Base-by-base conservation (phyloP, 2,797 vertebrate species). In the Pachyuromys duprasi region DNA sequence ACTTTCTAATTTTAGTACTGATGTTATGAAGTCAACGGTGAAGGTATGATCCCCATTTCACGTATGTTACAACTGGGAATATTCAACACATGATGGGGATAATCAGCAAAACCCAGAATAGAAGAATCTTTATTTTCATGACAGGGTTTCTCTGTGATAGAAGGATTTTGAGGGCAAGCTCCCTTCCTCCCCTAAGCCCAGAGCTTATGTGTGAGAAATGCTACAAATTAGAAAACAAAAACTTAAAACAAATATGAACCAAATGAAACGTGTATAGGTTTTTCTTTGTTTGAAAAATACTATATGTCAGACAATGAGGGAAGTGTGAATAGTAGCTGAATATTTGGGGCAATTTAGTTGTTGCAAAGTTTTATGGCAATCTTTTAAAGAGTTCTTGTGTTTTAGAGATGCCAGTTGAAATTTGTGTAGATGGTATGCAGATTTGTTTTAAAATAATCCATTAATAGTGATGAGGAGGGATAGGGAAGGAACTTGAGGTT, bases 361-460 rank as follows among this genome's bases (percentile, higher is more conserved):
- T 86, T 70, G 42, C 20, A 39, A 39, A 28, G 39, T 82, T 70
- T 86, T 86, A 82, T 60, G 36, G 14, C 31, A 67, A 20, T 82
- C 82, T 93, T 80, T 60, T 26, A 72, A 81, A 82, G 65, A 65
- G 2, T 13, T 22, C 42, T 91, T 87, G 82, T 81, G 22, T 81
- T 89, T 89, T 89, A n/a, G 45, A 36, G 28, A 67, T 75, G 65
- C 82, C 55, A 86, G 33, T 26, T 91, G 49, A 87, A 31, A 79
- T 78, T 83, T 83, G 60, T 84, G n/a, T 4, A 33, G 36, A 87
- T n/a, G 9, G 62, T 92, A 79, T 49, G 49, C 49, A 75, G 31
- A 92, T 63, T 93, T 93, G 42, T 57, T 90, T 83, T 93, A 82
- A 92, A 92, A 65, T 57, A 83, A 89, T 31, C 3, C 75, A 79